These are phyloP conservation scores for Hydractinia echinata DNA, from an alignment of 30 jellyfish, hydroid and myxozoan species.

Conservation along the genomic window DNA sequence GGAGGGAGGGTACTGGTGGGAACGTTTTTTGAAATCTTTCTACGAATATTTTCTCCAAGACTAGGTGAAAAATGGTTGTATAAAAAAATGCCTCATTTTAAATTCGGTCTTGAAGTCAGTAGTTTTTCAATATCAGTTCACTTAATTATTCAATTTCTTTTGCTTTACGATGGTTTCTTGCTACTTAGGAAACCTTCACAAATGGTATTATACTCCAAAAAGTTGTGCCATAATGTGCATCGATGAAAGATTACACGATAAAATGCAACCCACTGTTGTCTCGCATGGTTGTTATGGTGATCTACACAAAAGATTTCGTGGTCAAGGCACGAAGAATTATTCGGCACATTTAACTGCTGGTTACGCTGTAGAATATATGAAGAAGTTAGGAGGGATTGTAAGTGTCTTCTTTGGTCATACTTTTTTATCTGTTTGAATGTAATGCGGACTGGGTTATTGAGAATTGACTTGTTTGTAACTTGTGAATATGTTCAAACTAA, in stretches of 20 bases:
- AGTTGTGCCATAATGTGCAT: conserved; percentile 88
- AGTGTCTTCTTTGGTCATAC: conserved; percentile 4
- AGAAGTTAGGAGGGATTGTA: conserved; percentile 93
- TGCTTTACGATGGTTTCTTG: not conserved
- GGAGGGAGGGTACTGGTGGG: too few species aligned
- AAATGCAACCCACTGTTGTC: conserved; percentile 74
- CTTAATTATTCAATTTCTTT: too few species aligned
- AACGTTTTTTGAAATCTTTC: too few species aligned
- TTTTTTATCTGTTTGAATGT: too few species aligned
- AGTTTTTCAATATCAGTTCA: too few species aligned
- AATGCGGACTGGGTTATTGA: too few species aligned
- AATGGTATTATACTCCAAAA: conserved; percentile 95
- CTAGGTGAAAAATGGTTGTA: too few species aligned
- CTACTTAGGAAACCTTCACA: conserved; percentile 77
- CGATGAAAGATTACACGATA: conserved; percentile 35
- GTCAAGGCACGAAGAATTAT: conserved; percentile 86
- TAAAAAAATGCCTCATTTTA: too few species aligned
- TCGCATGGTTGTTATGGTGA: conserved; percentile 74
- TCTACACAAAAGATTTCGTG: conserved; percentile 62
- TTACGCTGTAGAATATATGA: conserved; percentile 73
- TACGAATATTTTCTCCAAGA: too few species aligned
- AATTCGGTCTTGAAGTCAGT: too few species aligned
- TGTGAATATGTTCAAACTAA: too few species aligned
- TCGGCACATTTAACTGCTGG: conserved; percentile 79
- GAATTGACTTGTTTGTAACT: too few species aligned